These are phyloP conservation scores for Philereme transversata DNA, from an alignment of 2,888 invertebrate species.

Conservation along the genomic window DNA sequence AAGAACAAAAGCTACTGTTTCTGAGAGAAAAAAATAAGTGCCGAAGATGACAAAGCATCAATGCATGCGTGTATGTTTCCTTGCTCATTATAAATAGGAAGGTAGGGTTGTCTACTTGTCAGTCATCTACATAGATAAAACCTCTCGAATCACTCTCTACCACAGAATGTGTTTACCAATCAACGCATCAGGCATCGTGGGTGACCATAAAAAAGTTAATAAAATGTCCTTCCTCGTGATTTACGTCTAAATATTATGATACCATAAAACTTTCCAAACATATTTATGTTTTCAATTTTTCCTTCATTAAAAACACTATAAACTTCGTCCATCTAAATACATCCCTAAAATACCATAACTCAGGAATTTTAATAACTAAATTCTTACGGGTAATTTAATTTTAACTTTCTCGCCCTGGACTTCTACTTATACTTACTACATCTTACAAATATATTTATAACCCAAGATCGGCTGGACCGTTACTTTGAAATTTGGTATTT, in stretches of 20 bases:
- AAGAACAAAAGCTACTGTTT: no score
- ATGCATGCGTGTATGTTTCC: no score
- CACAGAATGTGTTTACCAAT: conserved; percentile 1
- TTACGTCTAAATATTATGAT: conserved; percentile 19
- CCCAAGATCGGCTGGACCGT: no score
- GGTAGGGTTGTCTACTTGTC: no score
- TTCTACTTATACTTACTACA: conserved; percentile 3
- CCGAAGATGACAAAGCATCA: no score
- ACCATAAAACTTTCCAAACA: conserved; percentile 5
- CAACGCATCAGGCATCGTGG: conserved; percentile 9
- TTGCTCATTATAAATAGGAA: no score
- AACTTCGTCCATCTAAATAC: conserved; percentile 14
- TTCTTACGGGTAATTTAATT: background rate
- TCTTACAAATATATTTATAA: background rate
- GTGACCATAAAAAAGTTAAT: conserved; percentile 7
- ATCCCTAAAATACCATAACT: conserved; percentile 10
- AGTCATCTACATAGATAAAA: no score
- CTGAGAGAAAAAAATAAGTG: no score
- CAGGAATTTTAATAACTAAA: conserved; percentile 23
- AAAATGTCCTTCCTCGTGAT: conserved; percentile 19
- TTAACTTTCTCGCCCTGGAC: conserved; percentile 14
- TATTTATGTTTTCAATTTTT: conserved; percentile 19
- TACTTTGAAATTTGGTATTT: no score
- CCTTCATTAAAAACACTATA: conserved; percentile 21
- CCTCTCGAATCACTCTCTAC: background rate